These are phyloP conservation scores for Metacarcinus magister DNA, from an alignment of 2,888 invertebrate genomes.

Conservation along the genomic window DNA sequence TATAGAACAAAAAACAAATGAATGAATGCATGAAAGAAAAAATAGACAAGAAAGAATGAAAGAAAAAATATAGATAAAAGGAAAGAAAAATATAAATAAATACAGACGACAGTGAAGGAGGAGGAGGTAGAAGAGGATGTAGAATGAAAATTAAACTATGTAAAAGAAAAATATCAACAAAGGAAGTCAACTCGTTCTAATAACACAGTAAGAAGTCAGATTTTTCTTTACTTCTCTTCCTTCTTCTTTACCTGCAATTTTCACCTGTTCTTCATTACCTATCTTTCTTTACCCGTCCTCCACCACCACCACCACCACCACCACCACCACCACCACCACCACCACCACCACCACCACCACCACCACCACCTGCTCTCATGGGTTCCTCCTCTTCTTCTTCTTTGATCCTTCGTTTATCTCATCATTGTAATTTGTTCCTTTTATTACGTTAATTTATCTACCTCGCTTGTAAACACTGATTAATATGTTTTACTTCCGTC, in stretches of 20 bases:
- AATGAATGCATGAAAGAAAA: no score
- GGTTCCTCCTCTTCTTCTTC: not conserved
- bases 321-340: not conserved
- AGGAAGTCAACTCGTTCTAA: not conserved
- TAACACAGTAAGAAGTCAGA: not conserved
- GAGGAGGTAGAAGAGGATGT: not conserved
- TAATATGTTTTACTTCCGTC: not conserved
- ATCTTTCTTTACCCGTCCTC: not conserved
- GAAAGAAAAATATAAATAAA: not conserved
- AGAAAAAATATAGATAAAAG: no score
- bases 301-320: not conserved
- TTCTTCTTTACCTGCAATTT: not conserved
- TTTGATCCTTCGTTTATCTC: not conserved
- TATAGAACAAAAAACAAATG: no score
- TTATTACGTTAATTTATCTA: not conserved
- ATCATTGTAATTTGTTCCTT: not conserved
- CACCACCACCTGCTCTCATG: not conserved
- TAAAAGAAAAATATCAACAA: not conserved
- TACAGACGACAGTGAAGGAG: not conserved
- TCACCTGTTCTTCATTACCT: not conserved
- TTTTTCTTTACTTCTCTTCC: not conserved
- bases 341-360: not conserved
- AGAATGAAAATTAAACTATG: not conserved
- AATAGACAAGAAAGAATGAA: not conserved
- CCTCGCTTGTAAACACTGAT: not conserved